These are phyloP conservation scores for Cavia porcellus DNA, from an alignment of 2,113 vertebrate species.

Conservation along the genomic window DNA sequence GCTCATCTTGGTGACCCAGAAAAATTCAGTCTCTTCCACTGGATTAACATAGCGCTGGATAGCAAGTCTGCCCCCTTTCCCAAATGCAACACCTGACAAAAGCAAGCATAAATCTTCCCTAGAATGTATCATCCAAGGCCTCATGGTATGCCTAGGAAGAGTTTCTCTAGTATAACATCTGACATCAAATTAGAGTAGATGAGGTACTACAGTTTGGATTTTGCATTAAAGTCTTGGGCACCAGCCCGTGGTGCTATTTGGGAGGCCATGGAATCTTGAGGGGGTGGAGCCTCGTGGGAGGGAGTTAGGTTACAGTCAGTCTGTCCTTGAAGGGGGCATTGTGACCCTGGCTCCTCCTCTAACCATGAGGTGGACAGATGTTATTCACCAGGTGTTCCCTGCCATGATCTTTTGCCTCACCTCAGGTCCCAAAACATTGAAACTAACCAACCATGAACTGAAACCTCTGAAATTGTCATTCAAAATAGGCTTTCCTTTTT, in stretches of 20 bases:
- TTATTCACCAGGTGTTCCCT: not conserved
- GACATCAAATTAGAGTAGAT: not conserved
- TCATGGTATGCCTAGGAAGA: not conserved
- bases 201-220: not conserved
- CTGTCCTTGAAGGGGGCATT: not conserved
- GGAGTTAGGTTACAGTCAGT: not conserved
- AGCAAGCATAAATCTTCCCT: not conserved
- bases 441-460: not conserved
- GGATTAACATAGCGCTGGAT: not conserved
- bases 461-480: not conserved
- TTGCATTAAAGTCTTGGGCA: not conserved
- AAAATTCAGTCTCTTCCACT: not conserved
- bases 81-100: not conserved
- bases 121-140: not conserved
- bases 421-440: not conserved
- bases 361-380: not conserved
- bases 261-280: no score
- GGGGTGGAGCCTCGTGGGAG: not conserved
- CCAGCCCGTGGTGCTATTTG: not conserved
- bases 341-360: not conserved
- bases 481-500: not conserved
- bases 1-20: not conserved
- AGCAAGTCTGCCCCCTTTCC: not conserved
- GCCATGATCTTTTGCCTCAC: not conserved
- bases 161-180: not conserved